These are phyloP conservation scores for Dascillus cervinus DNA, from an alignment of 2,888 invertebrate genomes.

Conservation along the genomic window DNA sequence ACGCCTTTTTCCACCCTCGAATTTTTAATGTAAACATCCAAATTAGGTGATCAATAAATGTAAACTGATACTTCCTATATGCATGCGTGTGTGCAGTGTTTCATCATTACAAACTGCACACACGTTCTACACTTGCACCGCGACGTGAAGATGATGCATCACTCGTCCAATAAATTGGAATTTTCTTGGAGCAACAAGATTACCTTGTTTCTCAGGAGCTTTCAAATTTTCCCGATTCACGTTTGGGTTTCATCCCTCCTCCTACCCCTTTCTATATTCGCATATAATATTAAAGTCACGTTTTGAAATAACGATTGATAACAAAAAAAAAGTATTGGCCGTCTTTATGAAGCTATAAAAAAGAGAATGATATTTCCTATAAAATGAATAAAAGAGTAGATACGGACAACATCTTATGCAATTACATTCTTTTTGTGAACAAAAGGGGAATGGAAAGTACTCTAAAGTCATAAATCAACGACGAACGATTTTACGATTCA, in stretches of 20 bases:
- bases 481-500: no score
- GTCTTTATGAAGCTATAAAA: slow-evolving; percentile 29
- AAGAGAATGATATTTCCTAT: slow-evolving; percentile 23
- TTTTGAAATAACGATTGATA: slow-evolving; percentile 34
- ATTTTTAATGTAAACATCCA: no score
- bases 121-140: no score
- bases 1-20: no score
- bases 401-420: no score
- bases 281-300: slow-evolving; percentile 30
- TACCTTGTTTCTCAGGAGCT: slow-evolving; percentile 5
- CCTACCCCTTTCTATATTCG: slow-evolving; percentile 1
- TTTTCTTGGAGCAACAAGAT: slow-evolving; percentile 7
- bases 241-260: slow-evolving; percentile 1
- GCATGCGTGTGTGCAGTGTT: no score
- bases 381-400: slow-evolving; percentile 28
- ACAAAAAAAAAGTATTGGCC: slow-evolving; percentile 31
- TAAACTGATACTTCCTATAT: no score
- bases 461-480: no score
- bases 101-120: no score
- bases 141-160: slow-evolving; percentile 16
- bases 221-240: slow-evolving; percentile 6
- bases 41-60: no score
- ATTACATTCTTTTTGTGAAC: no score
- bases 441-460: no score
- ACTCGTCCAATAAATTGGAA: slow-evolving; percentile 7